Evolutionary conservation across 2,888 invertebrate genomes (phyloP).

Genomic region (Drosophila paranaensis): DNA sequence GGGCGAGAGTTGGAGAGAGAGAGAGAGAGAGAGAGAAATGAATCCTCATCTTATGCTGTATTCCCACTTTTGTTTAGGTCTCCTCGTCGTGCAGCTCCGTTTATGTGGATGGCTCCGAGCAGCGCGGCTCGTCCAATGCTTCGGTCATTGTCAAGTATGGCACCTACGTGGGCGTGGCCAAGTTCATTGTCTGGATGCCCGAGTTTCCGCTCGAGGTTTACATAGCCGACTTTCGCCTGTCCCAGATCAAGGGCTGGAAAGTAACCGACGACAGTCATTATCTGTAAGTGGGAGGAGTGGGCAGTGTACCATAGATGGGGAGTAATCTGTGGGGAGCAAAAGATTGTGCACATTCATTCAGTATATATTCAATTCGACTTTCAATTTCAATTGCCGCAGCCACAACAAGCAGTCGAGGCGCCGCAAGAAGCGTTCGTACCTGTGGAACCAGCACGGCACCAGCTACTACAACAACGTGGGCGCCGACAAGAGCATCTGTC

Average conservation of each 20-base stretch:
- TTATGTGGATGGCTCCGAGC: constrained; percentile 98
- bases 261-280: constrained; percentile 91
- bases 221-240: constrained; percentile 94
- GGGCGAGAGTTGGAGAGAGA: too few relatives aligned
- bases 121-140: constrained; percentile 96
- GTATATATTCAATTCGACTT: neutral
- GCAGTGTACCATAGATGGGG: too few relatives aligned
- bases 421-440: constrained; percentile 88
- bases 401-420: constrained; percentile 85
- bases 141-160: constrained; percentile 97
- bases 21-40: too few relatives aligned
- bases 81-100: constrained; percentile 98
- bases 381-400: constrained; percentile 60
- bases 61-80: constrained; percentile 87
- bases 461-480: constrained; percentile 88
- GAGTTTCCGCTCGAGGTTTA: constrained; percentile 96
- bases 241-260: constrained; percentile 97
- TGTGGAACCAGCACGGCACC: constrained; percentile 86
- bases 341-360: too few relatives aligned
- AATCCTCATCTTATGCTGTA: neutral
- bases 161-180: constrained; percentile 94
- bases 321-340: too few relatives aligned
- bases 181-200: constrained; percentile 98
- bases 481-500: constrained; percentile 88
- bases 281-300: constrained; percentile 69